Conservation (phyloP, 2,888 invertebrate species). For the Ophioninae sp. region DNA sequence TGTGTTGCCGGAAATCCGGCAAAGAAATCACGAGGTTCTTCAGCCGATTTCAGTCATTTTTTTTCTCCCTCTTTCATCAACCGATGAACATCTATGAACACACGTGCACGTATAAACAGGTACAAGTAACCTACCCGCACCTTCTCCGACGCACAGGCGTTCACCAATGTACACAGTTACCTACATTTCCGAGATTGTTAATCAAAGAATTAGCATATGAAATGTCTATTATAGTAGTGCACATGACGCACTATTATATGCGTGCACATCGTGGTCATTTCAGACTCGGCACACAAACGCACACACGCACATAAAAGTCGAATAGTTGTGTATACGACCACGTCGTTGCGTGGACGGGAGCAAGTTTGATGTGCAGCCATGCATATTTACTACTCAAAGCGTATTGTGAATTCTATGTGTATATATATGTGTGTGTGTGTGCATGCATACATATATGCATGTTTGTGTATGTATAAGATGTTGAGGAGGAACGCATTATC, state of each 20-base stretch:
- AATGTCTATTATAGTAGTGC: constrained; percentile 72
- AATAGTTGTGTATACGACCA: too few species aligned
- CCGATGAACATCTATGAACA: constrained; percentile 22
- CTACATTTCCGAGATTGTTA: constrained; percentile 72
- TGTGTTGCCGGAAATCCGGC: constrained; percentile 27
- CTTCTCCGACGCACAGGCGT: constrained; percentile 6
- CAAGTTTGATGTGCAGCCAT: background rate
- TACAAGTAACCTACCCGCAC: background rate
- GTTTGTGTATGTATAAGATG: constrained; percentile 73
- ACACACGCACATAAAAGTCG: background rate
- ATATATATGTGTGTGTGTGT: background rate
- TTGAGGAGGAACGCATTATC: constrained; percentile 75
- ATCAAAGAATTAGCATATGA: constrained; percentile 78
- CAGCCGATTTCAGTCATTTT: constrained; percentile 49
- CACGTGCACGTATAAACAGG: background rate
- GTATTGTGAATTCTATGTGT: background rate
- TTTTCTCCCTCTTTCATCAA: constrained; percentile 25
- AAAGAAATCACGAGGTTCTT: constrained; percentile 33
- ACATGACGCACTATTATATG: constrained; percentile 26
- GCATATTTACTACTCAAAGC: background rate
- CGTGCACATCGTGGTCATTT: constrained; percentile 22
- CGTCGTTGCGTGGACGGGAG: background rate
- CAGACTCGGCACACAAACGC: constrained; percentile 14
- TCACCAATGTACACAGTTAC: constrained; percentile 30
- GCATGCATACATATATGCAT: constrained; percentile 34